A percentile compares a stretch with the other conserved stretches of the same genome.
These are phyloP conservation scores for Cephus pulcher DNA, from an alignment of 2,888 invertebrate species.

Conservation along the genomic window DNA sequence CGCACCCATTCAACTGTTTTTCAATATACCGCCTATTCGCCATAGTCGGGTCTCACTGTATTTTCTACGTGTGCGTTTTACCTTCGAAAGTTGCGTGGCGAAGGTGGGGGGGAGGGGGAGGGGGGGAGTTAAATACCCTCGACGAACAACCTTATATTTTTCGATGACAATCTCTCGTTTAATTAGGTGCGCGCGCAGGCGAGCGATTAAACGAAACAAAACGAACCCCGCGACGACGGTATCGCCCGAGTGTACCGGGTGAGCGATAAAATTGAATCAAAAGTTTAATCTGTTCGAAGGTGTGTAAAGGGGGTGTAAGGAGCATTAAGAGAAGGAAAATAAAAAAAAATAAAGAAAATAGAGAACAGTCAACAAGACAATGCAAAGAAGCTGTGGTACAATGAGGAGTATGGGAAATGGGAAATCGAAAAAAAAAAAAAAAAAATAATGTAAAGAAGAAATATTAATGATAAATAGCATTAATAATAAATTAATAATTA, in stretches of 20 bases:
- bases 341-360: no score
- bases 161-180: neutral
- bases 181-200: neutral
- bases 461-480: neutral
- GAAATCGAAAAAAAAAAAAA: neutral
- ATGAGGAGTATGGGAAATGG: neutral
- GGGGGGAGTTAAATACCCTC: neutral
- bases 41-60: neutral
- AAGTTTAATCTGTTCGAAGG: no score
- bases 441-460: neutral
- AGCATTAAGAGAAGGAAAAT: neutral
- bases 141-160: neutral
- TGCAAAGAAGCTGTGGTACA: neutral
- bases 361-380: no score
- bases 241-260: neutral
- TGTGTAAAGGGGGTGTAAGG: neutral
- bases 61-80: neutral
- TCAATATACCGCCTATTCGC: neutral
- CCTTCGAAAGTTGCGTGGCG: neutral
- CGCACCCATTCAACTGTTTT: neutral
- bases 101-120: fast-evolving
- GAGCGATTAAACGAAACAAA: neutral
- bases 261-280: neutral
- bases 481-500: no score
- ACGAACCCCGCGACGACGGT: neutral